These are phyloP conservation scores for Clarias batrachus DNA, from an alignment of 2,113 vertebrate species.

Conservation along the genomic window DNA sequence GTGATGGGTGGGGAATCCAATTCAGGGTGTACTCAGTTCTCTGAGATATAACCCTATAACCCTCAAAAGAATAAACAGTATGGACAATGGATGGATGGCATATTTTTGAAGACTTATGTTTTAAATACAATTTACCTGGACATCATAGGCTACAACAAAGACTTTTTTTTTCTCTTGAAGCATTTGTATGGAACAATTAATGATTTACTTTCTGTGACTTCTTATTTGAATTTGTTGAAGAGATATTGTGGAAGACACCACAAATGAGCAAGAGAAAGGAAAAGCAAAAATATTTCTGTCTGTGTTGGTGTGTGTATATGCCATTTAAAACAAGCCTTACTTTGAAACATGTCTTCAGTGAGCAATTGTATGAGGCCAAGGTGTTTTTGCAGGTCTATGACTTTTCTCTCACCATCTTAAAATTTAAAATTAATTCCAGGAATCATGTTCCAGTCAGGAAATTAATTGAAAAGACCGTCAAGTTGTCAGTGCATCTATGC, in stretches of 20 bases:
- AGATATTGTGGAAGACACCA: not conserved
- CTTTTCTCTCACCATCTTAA: not conserved
- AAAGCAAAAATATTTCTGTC: not conserved
- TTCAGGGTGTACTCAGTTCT: too few species aligned
- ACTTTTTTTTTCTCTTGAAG: not conserved
- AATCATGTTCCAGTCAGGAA: constrained; percentile 12
- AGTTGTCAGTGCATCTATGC: not conserved
- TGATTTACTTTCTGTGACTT: not conserved
- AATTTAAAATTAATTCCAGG: constrained; percentile 31
- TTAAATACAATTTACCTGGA: not conserved
- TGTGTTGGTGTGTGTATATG: not conserved
- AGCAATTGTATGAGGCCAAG: constrained; percentile 20
- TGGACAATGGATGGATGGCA: too few species aligned
- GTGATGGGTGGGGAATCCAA: too few species aligned
- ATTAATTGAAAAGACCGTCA: constrained; percentile 29
- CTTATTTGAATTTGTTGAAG: not conserved
- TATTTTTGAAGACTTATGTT: not conserved
- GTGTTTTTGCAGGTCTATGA: constrained; percentile 4
- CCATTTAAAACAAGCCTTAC: constrained; percentile 6
- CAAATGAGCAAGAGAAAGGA: not conserved
- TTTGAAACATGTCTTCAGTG: constrained; percentile 25
- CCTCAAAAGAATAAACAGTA: too few species aligned
- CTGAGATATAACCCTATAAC: too few species aligned
- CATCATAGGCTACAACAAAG: not conserved
- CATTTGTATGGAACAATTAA: not conserved